phyloP scores from a whole-genome alignment of 2,113 vertebrate species.

The Zosterops borbonicus region DNA sequence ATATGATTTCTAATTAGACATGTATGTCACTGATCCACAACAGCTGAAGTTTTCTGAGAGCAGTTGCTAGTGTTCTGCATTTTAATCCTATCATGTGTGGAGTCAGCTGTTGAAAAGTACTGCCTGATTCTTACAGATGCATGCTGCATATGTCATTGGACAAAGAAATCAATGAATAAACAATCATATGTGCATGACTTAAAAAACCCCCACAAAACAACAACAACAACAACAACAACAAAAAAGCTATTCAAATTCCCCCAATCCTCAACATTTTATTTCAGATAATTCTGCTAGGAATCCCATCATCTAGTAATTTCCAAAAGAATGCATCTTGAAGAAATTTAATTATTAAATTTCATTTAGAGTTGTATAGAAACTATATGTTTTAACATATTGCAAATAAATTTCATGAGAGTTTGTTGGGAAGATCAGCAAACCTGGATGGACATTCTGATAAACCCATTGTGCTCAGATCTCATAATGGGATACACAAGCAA shows the following conservation, averaged over 20 bases:
- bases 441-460: neutral
- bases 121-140: neutral
- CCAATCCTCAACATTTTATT: neutral
- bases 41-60: slow-evolving; percentile 4
- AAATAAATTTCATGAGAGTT: neutral
- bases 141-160: neutral
- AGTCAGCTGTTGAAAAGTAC: neutral
- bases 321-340: neutral
- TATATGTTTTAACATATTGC: neutral
- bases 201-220: neutral
- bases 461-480: neutral
- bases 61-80: neutral
- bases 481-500: neutral
- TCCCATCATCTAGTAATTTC: neutral
- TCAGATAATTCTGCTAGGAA: neutral
- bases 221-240: neutral
- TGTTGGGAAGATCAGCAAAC: neutral
- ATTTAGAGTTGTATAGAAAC: neutral
- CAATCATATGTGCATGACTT: neutral
- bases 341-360: neutral
- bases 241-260: neutral
- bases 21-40: neutral
- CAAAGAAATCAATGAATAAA: neutral
- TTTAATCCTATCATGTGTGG: neutral
- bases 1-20: neutral